Conservation (phyloP, 1,140 invertebrate genomes). For the Leptopilina clavipes region DNA sequence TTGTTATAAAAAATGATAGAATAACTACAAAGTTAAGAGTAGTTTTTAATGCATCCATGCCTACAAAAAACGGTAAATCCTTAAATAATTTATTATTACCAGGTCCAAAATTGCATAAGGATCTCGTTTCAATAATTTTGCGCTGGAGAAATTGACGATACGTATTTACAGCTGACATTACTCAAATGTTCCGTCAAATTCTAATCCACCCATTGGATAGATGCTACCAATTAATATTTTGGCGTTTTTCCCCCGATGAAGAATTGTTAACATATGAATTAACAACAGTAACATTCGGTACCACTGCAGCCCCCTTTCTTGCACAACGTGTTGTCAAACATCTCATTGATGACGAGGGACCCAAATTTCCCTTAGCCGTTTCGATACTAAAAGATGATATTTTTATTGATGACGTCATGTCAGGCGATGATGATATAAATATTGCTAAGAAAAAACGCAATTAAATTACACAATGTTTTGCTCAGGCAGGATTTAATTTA, state of each 20-base stretch:
- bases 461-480: background rate
- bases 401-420: background rate
- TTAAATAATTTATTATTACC: constrained; percentile 39
- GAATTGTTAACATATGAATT: background rate
- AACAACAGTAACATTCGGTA: background rate
- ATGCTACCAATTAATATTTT: constrained; percentile 36
- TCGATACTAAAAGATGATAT: background rate
- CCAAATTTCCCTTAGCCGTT: background rate
- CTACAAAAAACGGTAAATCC: background rate
- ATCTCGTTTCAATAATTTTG: constrained; percentile 34
- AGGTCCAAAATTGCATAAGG: constrained; percentile 39
- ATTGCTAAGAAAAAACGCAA: background rate
- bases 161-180: constrained; percentile 41
- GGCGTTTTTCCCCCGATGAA: background rate
- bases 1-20: constrained; percentile 27
- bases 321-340: background rate
- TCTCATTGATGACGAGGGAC: background rate
- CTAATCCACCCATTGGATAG: background rate
- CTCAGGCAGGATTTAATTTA: background rate
- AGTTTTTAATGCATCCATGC: constrained; percentile 47
- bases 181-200: background rate
- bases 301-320: background rate
- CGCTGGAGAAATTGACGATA: constrained; percentile 13
- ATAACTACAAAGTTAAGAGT: constrained; percentile 46
- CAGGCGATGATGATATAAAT: background rate